These are phyloP conservation scores for Drosophila orena DNA, from an alignment of 1,140 invertebrate genomes.

Conservation along the genomic window DNA sequence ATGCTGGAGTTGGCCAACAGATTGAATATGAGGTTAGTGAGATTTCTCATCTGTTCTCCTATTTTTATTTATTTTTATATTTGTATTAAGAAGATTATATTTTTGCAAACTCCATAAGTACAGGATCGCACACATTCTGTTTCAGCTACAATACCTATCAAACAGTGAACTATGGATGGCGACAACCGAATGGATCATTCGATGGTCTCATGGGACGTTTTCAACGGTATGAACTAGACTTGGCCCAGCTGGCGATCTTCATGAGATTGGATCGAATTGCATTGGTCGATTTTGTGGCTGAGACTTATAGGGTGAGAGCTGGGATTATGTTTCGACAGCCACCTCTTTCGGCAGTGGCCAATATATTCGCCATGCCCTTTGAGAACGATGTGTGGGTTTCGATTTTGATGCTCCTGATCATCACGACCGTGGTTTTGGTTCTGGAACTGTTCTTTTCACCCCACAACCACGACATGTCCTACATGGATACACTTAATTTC, in stretches of 20 bases:
- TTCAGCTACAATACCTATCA: constrained; percentile 85
- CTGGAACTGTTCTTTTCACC: constrained; percentile 63
- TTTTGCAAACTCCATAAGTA: not conserved
- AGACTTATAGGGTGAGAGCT: constrained; percentile 85
- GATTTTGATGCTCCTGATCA: constrained; percentile 73
- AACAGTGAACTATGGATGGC: constrained; percentile 86
- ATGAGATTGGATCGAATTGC: constrained; percentile 86
- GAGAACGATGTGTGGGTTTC: constrained; percentile 87
- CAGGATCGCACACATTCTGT: not conserved
- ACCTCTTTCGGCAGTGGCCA: constrained; percentile 88
- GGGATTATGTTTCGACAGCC: constrained; percentile 88
- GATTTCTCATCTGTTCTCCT: not conserved
- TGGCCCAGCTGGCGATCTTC: constrained; percentile 86
- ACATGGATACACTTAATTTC: constrained; percentile 85
- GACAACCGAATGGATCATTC: constrained; percentile 86
- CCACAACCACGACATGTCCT: constrained; percentile 73
- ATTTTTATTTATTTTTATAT: too few species aligned
- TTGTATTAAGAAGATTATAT: too few species aligned
- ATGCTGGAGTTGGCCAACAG: constrained; percentile 85
- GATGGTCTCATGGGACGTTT: constrained; percentile 86
- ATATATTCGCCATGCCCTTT: constrained; percentile 89
- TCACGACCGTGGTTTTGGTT: constrained; percentile 70
- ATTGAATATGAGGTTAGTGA: constrained; percentile 85
- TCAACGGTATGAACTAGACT: constrained; percentile 86
- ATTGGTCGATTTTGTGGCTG: constrained; percentile 85